A percentile compares a stretch with the other conserved stretches of the same genome.
Conservation (phyloP, 2,888 invertebrate genomes). For the Dione juno region DNA sequence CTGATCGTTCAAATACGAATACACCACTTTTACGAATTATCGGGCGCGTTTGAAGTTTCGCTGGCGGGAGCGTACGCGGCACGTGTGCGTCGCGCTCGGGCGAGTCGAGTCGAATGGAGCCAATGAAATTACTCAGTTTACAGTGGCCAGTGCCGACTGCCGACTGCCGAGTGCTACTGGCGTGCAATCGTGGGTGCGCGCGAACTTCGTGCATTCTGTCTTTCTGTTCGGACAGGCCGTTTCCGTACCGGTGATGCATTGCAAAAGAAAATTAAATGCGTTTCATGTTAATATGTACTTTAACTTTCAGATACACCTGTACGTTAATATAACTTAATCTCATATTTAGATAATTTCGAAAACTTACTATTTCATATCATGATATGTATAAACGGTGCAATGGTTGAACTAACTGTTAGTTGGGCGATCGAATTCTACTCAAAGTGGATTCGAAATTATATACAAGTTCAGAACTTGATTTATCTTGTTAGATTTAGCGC, state of each 20-base stretch:
- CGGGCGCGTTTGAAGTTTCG: conserved; percentile 74
- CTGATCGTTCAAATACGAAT: conserved; percentile 55
- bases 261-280: conserved; percentile 64
- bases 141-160: no score
- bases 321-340: not conserved
- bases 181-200: conserved; percentile 38
- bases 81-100: conserved; percentile 65
- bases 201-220: conserved; percentile 38
- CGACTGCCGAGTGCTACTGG: conserved; percentile 1
- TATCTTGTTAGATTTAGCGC: not conserved
- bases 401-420: no score
- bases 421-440: no score
- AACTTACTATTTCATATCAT: not conserved
- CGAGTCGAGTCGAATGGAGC: conserved; percentile 69
- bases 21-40: conserved; percentile 72
- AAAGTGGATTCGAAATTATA: no score
- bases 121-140: conserved; percentile 39
- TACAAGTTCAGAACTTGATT: no score
- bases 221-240: conserved; percentile 48
- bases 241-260: conserved; percentile 51
- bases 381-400: not conserved
- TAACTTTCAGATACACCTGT: conserved; percentile 1
- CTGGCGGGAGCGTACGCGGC: conserved; percentile 57
- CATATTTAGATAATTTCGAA: not conserved
- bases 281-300: conserved; percentile 60